These are phyloP conservation scores for Pitta sordida DNA, from an alignment of 2,113 vertebrate genomes.

Conservation along the genomic window DNA sequence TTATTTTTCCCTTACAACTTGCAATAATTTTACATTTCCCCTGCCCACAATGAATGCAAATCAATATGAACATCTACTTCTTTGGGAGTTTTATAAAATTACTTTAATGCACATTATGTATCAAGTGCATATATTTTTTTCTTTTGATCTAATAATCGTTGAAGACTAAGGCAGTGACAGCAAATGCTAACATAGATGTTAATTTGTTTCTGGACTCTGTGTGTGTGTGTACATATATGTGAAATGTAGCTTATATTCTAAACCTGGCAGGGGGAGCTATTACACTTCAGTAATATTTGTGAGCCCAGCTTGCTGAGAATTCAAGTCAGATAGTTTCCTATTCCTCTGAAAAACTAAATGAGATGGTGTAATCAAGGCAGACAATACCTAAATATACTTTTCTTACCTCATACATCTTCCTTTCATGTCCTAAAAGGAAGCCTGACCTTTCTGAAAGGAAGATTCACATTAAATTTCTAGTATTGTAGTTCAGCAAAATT, in stretches of 20 bases:
- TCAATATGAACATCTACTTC: not conserved
- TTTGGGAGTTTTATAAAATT: not conserved
- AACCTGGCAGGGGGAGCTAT: constrained; percentile 69
- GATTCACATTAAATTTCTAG: not conserved
- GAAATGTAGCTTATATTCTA: constrained; percentile 35
- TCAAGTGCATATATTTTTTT: not conserved
- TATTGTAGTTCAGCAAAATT: not conserved
- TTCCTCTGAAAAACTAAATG: not conserved
- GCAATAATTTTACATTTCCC: not conserved
- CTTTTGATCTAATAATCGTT: not conserved
- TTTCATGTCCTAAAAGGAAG: not conserved
- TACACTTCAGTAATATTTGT: constrained; percentile 45
- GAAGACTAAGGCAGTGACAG: not conserved
- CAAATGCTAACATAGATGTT: not conserved
- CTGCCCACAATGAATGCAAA: not conserved
- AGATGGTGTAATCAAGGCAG: not conserved
- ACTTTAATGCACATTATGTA: not conserved
- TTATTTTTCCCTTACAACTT: not conserved
- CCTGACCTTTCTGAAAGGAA: not conserved
- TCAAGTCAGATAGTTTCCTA: not conserved
- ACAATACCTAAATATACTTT: not conserved
- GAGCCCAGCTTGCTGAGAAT: not conserved
- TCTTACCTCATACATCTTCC: not conserved
- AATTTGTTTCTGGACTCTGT: not conserved
- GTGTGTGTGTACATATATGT: not conserved